Evolutionary conservation across 2,888 invertebrate species (phyloP), one percentile per base, ranked within the genome.

Genomic region (Choristoneura rosaceana): DNA sequence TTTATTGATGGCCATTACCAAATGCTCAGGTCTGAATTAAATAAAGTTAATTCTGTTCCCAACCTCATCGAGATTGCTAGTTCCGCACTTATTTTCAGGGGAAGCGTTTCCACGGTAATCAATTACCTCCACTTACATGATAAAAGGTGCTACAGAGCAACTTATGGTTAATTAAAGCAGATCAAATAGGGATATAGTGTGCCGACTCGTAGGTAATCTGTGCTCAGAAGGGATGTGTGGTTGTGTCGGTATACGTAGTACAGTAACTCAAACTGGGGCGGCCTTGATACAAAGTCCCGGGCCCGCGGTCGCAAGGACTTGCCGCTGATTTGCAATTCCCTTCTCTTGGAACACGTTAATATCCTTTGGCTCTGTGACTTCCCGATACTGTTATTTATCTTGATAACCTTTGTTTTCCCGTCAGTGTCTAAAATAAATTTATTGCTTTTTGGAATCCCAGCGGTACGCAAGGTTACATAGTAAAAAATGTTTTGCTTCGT

Each of bases 261-360:
- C 41, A 55, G 61, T 64, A 33, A 47, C 65, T 65, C 50, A 43
- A 65, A 61, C 55, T 9, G 47, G 55, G 38, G 71, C 67, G 62
- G 58, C 62, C 62, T 68, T 68, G 71, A 71, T 63, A 63, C 55
- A 71, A 62, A 63, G 58, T 71, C 58, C 45, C 58, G 67, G 60
- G 62, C 38, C 17, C 76, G 70, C 77, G 73, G 78, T 74, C 79
- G 74, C 78, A 73, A 79, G 76, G 77, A 77, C 78, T 77, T 74
- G 74, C 77, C 75, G 74, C 80, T 85, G 86, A 88, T 89, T 89
- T 87, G 84, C 87, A 85, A 86, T 86, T 87, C 85, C 80, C 81
- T 80, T 81, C 80, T 77, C 78, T 75, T 80, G 75, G 81, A 84
- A 87, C 84, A 87, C 81, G 85, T 82, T 87, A 88, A 89, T 87